Percentiles rank a stretch among this genome's conserved stretches.
phyloP scores from a whole-genome alignment of 2,113 vertebrate genomes.

The Trematomus loennbergii region DNA sequence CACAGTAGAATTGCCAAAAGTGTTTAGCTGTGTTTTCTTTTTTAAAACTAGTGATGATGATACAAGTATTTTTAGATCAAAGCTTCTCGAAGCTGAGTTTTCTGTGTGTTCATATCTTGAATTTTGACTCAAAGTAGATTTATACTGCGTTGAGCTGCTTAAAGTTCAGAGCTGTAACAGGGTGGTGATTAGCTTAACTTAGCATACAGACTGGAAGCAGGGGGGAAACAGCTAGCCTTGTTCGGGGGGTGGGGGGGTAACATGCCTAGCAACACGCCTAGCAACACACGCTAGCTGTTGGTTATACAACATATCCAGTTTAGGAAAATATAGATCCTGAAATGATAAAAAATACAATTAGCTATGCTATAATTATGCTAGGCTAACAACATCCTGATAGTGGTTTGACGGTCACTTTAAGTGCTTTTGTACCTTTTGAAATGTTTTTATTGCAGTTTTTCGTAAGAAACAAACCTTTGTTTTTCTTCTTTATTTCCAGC shows the following conservation, averaged over 20 bases:
- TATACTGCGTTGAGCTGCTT: neutral
- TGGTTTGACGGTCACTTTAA: neutral
- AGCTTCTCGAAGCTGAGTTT: neutral
- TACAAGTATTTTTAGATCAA: constrained; percentile 7
- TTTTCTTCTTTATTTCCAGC: too few species aligned
- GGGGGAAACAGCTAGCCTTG: neutral
- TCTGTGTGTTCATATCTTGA: neutral
- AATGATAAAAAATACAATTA: neutral
- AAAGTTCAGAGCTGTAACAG: neutral
- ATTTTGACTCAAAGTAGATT: neutral
- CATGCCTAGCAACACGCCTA: too few species aligned
- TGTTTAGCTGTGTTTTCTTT: too few species aligned
- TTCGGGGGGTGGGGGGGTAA: too few species aligned
- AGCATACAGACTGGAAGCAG: neutral
- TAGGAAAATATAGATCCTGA: neutral
- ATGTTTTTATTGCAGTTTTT: neutral
- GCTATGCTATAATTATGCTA: neutral
- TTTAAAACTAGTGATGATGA: neutral
- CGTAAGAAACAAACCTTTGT: neutral
- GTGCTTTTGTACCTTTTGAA: neutral
- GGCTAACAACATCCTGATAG: neutral
- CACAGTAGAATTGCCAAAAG: too few species aligned
- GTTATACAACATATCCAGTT: too few species aligned
- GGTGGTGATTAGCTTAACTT: neutral
- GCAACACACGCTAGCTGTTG: neutral